These are phyloP conservation scores for Orthonychiurus folsomi DNA, from an alignment of 2,888 invertebrate genomes.

Conservation along the genomic window DNA sequence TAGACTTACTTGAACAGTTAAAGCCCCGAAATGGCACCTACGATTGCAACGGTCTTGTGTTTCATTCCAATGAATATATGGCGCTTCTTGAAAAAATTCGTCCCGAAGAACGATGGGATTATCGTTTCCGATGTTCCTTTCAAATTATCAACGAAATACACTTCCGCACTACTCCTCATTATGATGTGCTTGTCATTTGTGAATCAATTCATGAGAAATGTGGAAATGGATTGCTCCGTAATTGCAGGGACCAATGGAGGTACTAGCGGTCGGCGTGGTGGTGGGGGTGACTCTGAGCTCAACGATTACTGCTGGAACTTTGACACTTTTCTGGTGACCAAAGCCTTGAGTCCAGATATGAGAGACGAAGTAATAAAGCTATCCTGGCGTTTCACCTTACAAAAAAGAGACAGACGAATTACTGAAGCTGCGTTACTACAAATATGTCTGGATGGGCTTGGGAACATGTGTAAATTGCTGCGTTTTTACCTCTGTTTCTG, in stretches of 20 bases:
- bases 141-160: conserved; percentile 25
- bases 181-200: conserved; percentile 21
- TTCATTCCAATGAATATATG: conserved; percentile 22
- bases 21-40: background rate
- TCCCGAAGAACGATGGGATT: conserved; percentile 10
- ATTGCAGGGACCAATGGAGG: conserved; percentile 8
- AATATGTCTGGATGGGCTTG: conserved; percentile 19
- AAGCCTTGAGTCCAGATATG: conserved; percentile 18
- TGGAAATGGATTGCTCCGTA: conserved; percentile 20
- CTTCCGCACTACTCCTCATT: conserved; percentile 18
- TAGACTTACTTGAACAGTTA: too few species aligned
- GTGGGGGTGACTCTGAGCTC: conserved; percentile 10
- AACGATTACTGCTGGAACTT: conserved; percentile 25
- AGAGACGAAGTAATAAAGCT: conserved; percentile 19
- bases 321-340: conserved; percentile 21
- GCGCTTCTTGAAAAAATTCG: conserved; percentile 19
- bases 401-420: conserved; percentile 16
- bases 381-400: conserved; percentile 20
- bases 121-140: conserved; percentile 17
- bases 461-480: conserved; percentile 7
- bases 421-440: conserved; percentile 18
- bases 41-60: conserved; percentile 1
- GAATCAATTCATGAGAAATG: conserved; percentile 22
- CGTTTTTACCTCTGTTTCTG: background rate
- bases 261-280: background rate